A percentile compares a stretch with the other conserved stretches of the same genome.
Conservation (phyloP, 1,140 invertebrate genomes). For the Diabrotica virgifera region DNA sequence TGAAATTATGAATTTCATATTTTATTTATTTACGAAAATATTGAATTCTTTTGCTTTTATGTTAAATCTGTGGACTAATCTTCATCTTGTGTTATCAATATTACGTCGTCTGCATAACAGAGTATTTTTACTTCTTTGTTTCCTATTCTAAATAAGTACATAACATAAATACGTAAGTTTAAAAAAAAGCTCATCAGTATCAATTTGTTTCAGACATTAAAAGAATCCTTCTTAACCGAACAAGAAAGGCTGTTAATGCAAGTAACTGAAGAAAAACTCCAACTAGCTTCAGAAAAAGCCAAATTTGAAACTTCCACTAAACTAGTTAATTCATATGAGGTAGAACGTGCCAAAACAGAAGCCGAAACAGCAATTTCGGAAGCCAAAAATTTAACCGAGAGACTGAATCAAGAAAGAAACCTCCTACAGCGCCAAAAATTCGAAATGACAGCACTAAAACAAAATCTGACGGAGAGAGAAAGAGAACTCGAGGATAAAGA, state of each 20-base stretch:
- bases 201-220: slow-evolving; percentile 44
- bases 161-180: too few species aligned
- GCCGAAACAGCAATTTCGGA: slow-evolving; percentile 52
- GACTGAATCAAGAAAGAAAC: slow-evolving; percentile 50
- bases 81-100: too few species aligned
- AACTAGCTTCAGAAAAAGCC: slow-evolving; percentile 47
- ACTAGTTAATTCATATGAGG: slow-evolving; percentile 42
- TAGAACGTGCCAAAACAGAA: slow-evolving; percentile 48
- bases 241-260: slow-evolving; percentile 46
- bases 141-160: background rate
- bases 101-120: too few species aligned
- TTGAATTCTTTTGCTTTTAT: too few species aligned
- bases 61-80: too few species aligned
- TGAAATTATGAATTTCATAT: too few species aligned
- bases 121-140: background rate
- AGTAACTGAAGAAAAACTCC: slow-evolving; percentile 50
- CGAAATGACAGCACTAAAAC: slow-evolving; percentile 49
- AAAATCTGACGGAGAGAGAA: slow-evolving; percentile 47
- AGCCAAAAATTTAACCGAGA: slow-evolving; percentile 49
- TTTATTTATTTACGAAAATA: too few species aligned
- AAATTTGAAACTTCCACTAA: slow-evolving; percentile 48
- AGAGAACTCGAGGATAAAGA: slow-evolving; percentile 45
- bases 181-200: slow-evolving; percentile 7
- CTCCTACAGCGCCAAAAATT: slow-evolving; percentile 46
- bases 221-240: slow-evolving; percentile 48